Conservation (phyloP, 2,888 invertebrate genomes). For the Pelosia muscerda region DNA sequence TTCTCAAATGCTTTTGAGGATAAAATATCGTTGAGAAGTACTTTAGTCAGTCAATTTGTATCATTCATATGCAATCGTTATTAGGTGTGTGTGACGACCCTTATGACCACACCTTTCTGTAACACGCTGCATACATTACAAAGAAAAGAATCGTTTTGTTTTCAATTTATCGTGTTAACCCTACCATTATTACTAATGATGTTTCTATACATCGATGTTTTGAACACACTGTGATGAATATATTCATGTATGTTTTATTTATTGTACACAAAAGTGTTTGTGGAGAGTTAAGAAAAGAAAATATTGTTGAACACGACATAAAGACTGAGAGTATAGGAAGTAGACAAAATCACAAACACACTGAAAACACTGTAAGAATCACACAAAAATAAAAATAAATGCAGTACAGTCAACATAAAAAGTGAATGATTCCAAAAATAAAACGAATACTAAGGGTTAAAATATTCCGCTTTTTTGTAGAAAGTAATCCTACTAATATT, state of each 20-base stretch:
- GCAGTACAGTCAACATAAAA: constrained; percentile 45
- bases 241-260: constrained; percentile 1
- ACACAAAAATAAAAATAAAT: constrained; percentile 44
- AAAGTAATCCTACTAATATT: too few relatives aligned
- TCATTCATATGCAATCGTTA: too few relatives aligned
- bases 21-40: too few relatives aligned
- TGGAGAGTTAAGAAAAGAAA: constrained; percentile 23
- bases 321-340: constrained; percentile 25
- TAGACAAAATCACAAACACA: constrained; percentile 53
- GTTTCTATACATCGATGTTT: constrained; percentile 19
- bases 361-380: constrained; percentile 40
- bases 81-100: too few relatives aligned
- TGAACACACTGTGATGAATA: constrained; percentile 11
- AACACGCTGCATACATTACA: too few relatives aligned
- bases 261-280: constrained; percentile 33
- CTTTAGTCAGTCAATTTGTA: too few relatives aligned
- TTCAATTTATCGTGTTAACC: too few relatives aligned
- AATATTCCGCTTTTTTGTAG: neutral
- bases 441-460: too few relatives aligned
- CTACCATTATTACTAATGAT: neutral
- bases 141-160: too few relatives aligned
- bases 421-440: neutral
- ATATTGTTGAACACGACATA: constrained; percentile 22
- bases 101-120: too few relatives aligned
- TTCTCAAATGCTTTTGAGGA: too few relatives aligned